Evolutionary conservation across 2,113 vertebrate genomes (phyloP), one percentile per base, ranked within the genome.

Genomic region (Corythornis madagascariensis): DNA sequence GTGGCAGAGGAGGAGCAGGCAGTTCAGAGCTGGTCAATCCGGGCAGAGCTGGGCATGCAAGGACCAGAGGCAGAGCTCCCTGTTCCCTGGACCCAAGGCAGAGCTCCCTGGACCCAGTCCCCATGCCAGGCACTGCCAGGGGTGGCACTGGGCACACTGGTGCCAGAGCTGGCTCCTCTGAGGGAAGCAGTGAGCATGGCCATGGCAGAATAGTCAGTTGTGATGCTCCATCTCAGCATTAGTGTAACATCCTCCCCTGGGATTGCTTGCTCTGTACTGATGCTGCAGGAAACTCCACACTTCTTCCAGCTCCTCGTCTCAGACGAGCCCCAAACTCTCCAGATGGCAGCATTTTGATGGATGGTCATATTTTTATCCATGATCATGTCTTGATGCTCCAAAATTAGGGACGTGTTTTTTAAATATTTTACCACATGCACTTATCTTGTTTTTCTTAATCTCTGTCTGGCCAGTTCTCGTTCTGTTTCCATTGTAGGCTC

Each of bases 181-280:
- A 38, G 38, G 38, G 38, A 38, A 38, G 10, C 38, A 38, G 38
- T 38, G 38, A 38, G 38, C 38, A 10, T 38, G 38, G 38, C 38
- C 28, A 35, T 63, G 94, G 64, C 90, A 95, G 86, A 87, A 31
- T 7, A 70, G 76, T 57, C 95, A 93, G 88, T 95, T 85, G 83
- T 75, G 24, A 75, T 79, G 87, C 94, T 92, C 87, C 92, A 95
- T 94, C 94, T 77, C 38, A 83, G 89, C 88, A 63, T 94, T 96
- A 93, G 35, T 53, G 88, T 72, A 86, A 94, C 72, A 74, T 88
- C 90, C 89, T 95, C 94, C 77, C 73, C 91, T 86, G 13, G 75
- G 93, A 93, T 70, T 82, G 90, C 95, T 95, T 29, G 71, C 22
- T 95, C 89, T 45, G 29, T 28, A 90, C 78, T 89, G 93, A 92